Evolutionary conservation across 2,888 invertebrate genomes (phyloP), one percentile per base, ranked within the genome.

Genomic region (Erebia aethiops): DNA sequence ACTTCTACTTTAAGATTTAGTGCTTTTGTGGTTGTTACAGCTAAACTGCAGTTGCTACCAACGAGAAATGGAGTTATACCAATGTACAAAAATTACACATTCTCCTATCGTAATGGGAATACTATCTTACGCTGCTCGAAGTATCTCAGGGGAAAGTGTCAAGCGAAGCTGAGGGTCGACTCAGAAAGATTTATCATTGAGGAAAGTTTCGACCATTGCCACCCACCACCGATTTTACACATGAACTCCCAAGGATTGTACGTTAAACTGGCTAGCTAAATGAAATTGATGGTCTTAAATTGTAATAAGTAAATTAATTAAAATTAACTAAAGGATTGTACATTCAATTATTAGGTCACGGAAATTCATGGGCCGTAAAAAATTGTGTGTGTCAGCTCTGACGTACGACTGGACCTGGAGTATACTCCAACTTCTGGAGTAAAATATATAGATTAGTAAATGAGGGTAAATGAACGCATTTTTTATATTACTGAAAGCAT

Each of bases 81-180:
- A 10, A 61, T 74, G 16, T 75, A 71, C 51, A 71, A 70, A 43
- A 67, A 74, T 2, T 75, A 79, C 41, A 74, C 77, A 0, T 80
- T 77, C 51, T 76, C 78, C 0, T 77, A 70, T 56, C 18, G 14
- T 14, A 73, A 63, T 7, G 76, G 56, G 56, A 57, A 14, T 14
- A 74, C 67, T 9, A 68, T 65, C n/a, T 67, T 79, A 10, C 75
- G 75, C 49, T 82, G 81, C 57, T 82, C 81, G 0, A 75, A 74
- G 69, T 77, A 78, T 61, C 49, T 69, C 4, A 69, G 75, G 9
- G 49, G 71, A 1, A 68, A 75, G 0, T 82, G 81, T 61, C 43
- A 64, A 11, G 80, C 81, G 0, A 74, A 75, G 11, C 26, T 81
- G 4, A 80, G 75, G 35, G 71, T 81, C 2, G 73, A 68, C n/a